These are phyloP conservation scores for Sphaerophoria taeniata DNA, from an alignment of 2,888 invertebrate genomes.

Conservation along the genomic window DNA sequence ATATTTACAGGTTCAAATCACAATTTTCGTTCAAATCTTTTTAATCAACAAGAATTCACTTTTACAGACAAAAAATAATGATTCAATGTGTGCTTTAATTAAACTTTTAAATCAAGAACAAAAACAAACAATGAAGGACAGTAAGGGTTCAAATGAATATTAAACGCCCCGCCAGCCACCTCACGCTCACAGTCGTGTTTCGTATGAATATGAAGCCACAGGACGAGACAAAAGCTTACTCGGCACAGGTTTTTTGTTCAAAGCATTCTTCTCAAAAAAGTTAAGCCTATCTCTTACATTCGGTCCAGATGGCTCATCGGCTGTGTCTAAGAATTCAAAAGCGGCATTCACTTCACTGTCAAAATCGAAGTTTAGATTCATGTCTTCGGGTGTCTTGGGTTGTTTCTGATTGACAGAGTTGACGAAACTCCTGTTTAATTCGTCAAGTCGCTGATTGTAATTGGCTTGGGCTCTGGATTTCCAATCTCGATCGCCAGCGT, in stretches of 20 bases:
- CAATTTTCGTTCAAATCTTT: conserved; percentile 9
- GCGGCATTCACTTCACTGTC: conserved; percentile 87
- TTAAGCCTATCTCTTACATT: conserved; percentile 82
- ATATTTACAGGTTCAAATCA: conserved; percentile 56
- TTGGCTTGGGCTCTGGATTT: conserved; percentile 87
- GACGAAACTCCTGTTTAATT: conserved; percentile 81
- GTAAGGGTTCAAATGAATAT: not conserved
- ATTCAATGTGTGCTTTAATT: conserved; percentile 62
- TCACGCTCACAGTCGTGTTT: conserved; percentile 75
- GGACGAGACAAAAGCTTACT: conserved; percentile 82
- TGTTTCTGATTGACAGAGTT: conserved; percentile 50
- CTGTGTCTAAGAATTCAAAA: conserved; percentile 86
- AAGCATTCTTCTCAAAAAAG: conserved; percentile 81
- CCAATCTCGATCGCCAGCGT: conserved; percentile 87
- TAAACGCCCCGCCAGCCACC: conserved; percentile 17
- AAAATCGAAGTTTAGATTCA: conserved; percentile 77
- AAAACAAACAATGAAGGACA: conserved; percentile 8
- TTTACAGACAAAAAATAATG: conserved; percentile 34
- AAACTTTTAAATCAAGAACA: conserved; percentile 42
- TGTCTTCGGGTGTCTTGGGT: conserved; percentile 64
- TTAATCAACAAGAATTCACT: conserved; percentile 40
- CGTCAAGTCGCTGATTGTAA: conserved; percentile 87
- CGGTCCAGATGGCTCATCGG: conserved; percentile 83
- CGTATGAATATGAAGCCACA: conserved; percentile 77
- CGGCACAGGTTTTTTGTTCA: conserved; percentile 80